A percentile compares a stretch with the other conserved stretches of the same genome.
Conservation (phyloP, 2,797 vertebrate genomes). For the Dermochelys coriacea region DNA sequence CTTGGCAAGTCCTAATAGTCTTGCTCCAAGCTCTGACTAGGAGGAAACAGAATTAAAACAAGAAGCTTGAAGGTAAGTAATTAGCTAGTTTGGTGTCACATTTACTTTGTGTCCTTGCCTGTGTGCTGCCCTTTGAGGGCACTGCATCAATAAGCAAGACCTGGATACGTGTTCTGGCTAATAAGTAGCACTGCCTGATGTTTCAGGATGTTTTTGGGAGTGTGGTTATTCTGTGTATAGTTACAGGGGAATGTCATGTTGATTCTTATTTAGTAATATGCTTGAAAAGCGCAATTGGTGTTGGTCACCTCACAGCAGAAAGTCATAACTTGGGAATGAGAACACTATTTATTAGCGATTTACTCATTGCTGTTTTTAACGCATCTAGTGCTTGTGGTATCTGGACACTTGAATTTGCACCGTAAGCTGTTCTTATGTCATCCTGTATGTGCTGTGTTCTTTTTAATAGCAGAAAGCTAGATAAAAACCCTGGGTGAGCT, state of each 20-base stretch:
- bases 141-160: not conserved
- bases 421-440: not conserved
- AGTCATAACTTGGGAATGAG: fast-evolving
- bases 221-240: not conserved
- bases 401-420: not conserved
- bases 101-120: not conserved
- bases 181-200: not conserved
- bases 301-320: not conserved
- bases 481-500: not conserved
- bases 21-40: constrained; percentile 44
- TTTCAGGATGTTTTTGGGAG: not conserved
- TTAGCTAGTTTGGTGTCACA: constrained; percentile 5
- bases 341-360: not conserved
- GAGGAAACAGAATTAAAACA: constrained; percentile 64
- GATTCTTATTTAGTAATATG: constrained; percentile 8
- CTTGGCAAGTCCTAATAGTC: constrained; percentile 51
- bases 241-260: not conserved
- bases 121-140: not conserved
- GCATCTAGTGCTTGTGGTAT: not conserved
- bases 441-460: not conserved
- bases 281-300: not conserved
- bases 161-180: fast-evolving
- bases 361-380: not conserved
- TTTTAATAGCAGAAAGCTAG: not conserved
- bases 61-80: constrained; percentile 72